These are phyloP conservation scores for Sardinella longiceps DNA, from an alignment of 2,797 vertebrate species.

Conservation along the genomic window DNA sequence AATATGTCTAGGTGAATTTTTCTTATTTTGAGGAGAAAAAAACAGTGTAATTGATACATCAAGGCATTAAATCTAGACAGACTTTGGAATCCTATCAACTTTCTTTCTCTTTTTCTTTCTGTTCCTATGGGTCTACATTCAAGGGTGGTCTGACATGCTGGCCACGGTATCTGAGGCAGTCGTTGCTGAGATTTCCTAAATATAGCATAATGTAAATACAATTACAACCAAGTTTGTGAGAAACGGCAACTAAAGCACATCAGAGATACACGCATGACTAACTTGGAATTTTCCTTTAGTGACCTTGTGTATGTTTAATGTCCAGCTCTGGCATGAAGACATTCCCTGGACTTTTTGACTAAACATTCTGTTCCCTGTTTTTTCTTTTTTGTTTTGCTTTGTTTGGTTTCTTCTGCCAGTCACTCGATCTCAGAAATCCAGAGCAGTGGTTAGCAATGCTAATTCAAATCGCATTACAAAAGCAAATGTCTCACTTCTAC, in stretches of 20 bases:
- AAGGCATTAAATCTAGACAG: too few relatives aligned
- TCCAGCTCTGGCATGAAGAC: neutral
- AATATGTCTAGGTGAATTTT: too few relatives aligned
- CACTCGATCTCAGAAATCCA: neutral
- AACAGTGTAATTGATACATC: too few relatives aligned
- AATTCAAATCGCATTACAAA: conserved; percentile 32
- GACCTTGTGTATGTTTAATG: neutral
- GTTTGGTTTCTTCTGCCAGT: too few relatives aligned
- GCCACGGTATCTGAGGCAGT: neutral
- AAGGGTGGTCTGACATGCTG: neutral
- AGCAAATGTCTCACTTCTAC: conserved; percentile 36
- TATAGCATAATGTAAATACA: neutral
- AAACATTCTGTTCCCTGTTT: neutral
- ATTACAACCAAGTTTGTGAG: neutral
- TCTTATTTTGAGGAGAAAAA: too few relatives aligned
- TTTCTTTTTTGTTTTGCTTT: neutral
- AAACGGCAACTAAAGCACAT: neutral
- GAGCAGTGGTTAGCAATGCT: neutral
- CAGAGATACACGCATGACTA: neutral
- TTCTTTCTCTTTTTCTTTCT: too few relatives aligned
- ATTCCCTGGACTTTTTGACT: neutral
- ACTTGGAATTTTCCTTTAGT: neutral
- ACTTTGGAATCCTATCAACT: too few relatives aligned
- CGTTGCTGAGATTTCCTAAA: neutral
- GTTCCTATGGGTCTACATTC: neutral